Conservation (phyloP, 1,140 invertebrate species). For the Ectropis grisescens region DNA sequence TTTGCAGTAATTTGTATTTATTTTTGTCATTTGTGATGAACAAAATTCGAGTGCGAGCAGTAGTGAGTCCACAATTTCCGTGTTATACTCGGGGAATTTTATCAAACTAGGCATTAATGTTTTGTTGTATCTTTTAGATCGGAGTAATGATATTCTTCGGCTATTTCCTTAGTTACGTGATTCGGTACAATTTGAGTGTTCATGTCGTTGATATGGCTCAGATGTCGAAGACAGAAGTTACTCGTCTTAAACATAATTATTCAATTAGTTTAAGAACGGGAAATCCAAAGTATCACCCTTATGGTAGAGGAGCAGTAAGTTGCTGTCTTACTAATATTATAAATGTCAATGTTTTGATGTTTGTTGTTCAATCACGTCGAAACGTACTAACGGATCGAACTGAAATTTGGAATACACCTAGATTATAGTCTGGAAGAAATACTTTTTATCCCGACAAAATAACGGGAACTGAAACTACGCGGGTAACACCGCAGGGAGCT, state of each 20-base stretch:
- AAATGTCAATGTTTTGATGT: too few species aligned
- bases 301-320: too few species aligned
- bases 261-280: constrained; percentile 4
- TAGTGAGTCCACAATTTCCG: constrained; percentile 13
- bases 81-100: not conserved
- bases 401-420: too few species aligned
- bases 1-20: constrained; percentile 3
- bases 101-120: too few species aligned
- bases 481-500: too few species aligned
- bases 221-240: constrained; percentile 17
- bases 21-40: constrained; percentile 11
- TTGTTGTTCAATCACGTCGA: too few species aligned
- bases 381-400: too few species aligned
- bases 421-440: too few species aligned
- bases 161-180: constrained; percentile 47
- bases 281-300: constrained; percentile 1
- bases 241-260: constrained; percentile 7
- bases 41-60: constrained; percentile 21
- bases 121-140: constrained; percentile 26
- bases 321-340: too few species aligned
- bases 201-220: constrained; percentile 54
- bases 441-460: too few species aligned
- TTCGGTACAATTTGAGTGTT: constrained; percentile 53
- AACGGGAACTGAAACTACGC: too few species aligned
- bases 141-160: constrained; percentile 58